These are phyloP conservation scores for Callyntrura guangdongensis DNA, from an alignment of 2,888 invertebrate genomes.

Conservation along the genomic window DNA sequence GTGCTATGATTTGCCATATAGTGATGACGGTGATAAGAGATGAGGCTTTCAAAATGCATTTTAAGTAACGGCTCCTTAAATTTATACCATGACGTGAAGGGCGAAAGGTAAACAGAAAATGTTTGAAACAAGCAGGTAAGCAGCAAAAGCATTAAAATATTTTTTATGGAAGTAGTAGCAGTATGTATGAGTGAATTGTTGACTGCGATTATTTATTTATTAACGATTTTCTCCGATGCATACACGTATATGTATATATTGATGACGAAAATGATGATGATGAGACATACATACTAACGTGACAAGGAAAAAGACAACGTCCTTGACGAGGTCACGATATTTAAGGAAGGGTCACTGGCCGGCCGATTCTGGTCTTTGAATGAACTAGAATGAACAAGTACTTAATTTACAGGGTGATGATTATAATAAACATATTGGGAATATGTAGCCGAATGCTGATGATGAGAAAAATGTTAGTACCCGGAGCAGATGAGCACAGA, in stretches of 20 bases:
- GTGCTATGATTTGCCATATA: conserved; percentile 31
- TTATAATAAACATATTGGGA: conserved; percentile 9
- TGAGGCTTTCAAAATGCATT: conserved; percentile 68
- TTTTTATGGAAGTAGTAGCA: conserved; percentile 53
- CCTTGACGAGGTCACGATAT: conserved; percentile 85
- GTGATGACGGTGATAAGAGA: conserved; percentile 27
- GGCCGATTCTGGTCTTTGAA: conserved; percentile 81
- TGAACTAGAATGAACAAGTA: conserved; percentile 71
- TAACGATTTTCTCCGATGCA: conserved; percentile 17
- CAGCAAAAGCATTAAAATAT: background rate
- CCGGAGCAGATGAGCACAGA: background rate
- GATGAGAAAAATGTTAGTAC: background rate
- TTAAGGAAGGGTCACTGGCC: conserved; percentile 83
- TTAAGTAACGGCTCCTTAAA: conserved; percentile 71
- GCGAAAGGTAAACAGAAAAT: background rate
- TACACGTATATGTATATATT: background rate
- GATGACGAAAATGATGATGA: background rate
- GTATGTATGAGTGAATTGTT: conserved; percentile 62
- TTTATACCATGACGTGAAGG: conserved; percentile 11
- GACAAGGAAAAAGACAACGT: conserved; percentile 81
- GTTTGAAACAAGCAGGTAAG: background rate
- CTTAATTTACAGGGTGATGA: conserved; percentile 58
- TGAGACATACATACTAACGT: conserved; percentile 33
- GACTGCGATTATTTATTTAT: conserved; percentile 43
- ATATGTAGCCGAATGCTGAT: no score